phyloP scores from a whole-genome alignment of 2,888 invertebrate species.

The Tenodera sinensis region DNA sequence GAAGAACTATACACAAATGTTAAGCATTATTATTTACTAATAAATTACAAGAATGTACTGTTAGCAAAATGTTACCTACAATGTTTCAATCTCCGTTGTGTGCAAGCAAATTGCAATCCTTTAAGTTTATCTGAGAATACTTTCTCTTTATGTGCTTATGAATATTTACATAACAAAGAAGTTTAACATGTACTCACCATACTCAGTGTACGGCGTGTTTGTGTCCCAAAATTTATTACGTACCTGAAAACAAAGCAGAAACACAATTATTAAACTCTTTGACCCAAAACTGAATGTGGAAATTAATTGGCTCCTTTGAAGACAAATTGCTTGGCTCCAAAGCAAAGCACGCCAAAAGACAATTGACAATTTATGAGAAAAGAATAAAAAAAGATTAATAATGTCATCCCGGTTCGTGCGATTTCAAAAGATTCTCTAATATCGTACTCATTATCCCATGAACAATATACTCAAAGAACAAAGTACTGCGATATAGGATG shows the following conservation, averaged over 20 bases:
- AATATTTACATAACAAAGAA: neutral
- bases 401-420: neutral
- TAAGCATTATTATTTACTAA: too few species aligned
- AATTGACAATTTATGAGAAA: neutral
- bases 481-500: neutral
- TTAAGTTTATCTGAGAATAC: neutral
- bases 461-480: neutral
- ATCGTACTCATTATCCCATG: neutral
- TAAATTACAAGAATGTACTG: too few species aligned
- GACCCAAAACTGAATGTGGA: neutral
- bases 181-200: neutral
- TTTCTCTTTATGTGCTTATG: too few species aligned
- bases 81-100: too few species aligned
- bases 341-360: neutral
- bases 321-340: neutral
- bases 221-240: neutral
- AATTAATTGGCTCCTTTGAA: neutral
- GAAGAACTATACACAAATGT: too few species aligned
- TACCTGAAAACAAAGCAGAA: neutral
- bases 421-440: neutral
- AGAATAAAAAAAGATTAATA: neutral
- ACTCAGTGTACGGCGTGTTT: too few species aligned
- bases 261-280: neutral
- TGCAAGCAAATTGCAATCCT: too few species aligned
- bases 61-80: too few species aligned